Evolutionary conservation across 2,797 vertebrate species (phyloP), one percentile per base, ranked within the genome.

Genomic region (Onychomys arenicola): DNA sequence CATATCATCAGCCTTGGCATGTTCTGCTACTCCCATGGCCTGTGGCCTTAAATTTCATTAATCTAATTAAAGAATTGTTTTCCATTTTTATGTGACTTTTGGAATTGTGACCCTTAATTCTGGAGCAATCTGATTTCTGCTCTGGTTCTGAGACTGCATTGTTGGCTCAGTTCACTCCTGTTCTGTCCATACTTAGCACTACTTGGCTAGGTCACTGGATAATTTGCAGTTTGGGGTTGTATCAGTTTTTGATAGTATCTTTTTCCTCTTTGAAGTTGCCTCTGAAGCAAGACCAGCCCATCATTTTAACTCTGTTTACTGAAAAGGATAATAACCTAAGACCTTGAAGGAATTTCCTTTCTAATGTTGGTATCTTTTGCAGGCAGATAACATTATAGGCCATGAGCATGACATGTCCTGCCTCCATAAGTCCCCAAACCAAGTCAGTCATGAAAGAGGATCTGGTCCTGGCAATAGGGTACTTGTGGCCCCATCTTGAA

Each of bases 251-350:
- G 1, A 57, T 80, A 32, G 16, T 49, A 32, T 4, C 17, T 73
- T 75, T 92, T 97, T 93, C 57, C 71, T 96, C 90, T 96, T 94
- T 94, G 88, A 93, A 96, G 78, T 88, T 82, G 78, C 84, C 61
- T 93, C 86, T 93, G 90, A 97, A 95, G 81, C 52, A 71, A 93
- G 25, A 43, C 76, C 91, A 96, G 52, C 34, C 61, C 90, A 88
- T 94, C 76, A 81, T 73, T 84, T 91, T 52, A 52, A 52, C 59
- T 97, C 90, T 90, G 37, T 40, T 55, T 49, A 81, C 34, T 89
- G 40, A 61, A 92, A 61, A 93, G 52, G 25, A 94, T 93, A 94
- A 82, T n/a, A 95, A 49, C 63, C 43, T 65, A 77, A 83, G 76
- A 73, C 57, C 93, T 91, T 89, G 93, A 95, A 95, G 78, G 29